Conservation (phyloP, 2,113 vertebrate genomes). For the Ceratotherium simum region DNA sequence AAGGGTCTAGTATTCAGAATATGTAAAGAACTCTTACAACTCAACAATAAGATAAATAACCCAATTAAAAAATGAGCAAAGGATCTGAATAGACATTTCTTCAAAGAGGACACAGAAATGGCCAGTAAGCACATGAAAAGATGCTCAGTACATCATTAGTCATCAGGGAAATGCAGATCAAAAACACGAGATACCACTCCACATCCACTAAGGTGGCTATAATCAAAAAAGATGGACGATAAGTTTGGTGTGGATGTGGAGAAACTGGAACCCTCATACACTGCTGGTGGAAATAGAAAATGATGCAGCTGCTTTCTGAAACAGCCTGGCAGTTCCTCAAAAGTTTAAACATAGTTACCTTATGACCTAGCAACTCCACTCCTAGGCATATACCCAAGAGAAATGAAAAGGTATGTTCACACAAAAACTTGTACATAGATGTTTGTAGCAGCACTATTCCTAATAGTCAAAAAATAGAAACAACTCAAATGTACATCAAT, state of each 20-base stretch:
- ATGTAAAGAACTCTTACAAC: background rate
- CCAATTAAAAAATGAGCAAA: background rate
- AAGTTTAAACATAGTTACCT: background rate
- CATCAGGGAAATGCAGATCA: background rate
- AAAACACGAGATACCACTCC: background rate
- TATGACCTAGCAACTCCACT: background rate
- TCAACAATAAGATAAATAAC: background rate
- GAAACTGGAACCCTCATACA: background rate
- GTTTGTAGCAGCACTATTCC: background rate
- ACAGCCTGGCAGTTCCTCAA: background rate
- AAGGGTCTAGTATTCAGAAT: background rate
- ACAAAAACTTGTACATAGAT: background rate
- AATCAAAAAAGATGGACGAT: background rate
- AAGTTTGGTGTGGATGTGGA: background rate
- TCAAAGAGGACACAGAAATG: background rate
- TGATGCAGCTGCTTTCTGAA: background rate
- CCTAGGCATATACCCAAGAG: background rate
- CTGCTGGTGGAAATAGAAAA: background rate
- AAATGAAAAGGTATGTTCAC: conserved; percentile 4
- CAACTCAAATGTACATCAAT: background rate
- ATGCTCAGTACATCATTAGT: background rate
- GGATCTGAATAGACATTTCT: background rate
- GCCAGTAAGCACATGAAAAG: background rate
- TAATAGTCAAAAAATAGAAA: background rate
- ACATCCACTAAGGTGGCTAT: background rate